These are phyloP conservation scores for Neoseiulus cucumeris DNA, from an alignment of 1,140 invertebrate species.

Conservation along the genomic window DNA sequence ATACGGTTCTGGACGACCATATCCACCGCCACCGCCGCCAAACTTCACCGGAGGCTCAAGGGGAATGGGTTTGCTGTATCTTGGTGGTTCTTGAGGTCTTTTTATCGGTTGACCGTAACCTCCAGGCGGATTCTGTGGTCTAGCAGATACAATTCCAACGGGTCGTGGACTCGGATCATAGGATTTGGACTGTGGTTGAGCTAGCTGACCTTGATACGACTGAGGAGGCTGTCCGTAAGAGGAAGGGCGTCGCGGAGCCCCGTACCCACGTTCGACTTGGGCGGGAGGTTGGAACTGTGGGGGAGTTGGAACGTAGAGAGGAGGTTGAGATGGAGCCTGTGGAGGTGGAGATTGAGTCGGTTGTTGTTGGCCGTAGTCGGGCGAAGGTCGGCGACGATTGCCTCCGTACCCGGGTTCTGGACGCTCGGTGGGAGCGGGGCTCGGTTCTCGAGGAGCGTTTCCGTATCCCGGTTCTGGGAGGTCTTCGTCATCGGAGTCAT, in stretches of 20 bases:
- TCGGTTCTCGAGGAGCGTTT: neutral
- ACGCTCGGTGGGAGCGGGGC: neutral
- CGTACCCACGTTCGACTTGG: neutral
- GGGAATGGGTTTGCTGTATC: neutral
- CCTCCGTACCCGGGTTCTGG: neutral
- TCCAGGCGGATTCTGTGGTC: neutral
- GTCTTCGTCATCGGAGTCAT: neutral
- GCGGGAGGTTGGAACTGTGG: no score
- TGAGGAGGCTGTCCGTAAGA: slow-evolving; percentile 3
- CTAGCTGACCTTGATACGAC: neutral
- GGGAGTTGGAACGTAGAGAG: no score
- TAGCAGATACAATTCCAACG: neutral
- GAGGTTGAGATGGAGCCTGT: neutral
- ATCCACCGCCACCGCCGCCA: neutral
- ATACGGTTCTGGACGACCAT: neutral
- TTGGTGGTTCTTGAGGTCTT: neutral
- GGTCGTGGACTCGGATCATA: neutral
- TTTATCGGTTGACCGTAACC: no score
- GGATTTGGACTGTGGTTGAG: neutral
- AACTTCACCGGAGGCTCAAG: neutral
- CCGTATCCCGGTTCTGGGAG: slow-evolving; percentile 4
- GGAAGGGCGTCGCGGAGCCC: neutral
- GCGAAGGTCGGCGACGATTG: neutral
- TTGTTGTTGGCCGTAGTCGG: neutral
- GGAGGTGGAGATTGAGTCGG: neutral